phyloP scores from a whole-genome alignment of 2,888 invertebrate species.

The Dicyrtoma fusca region DNA sequence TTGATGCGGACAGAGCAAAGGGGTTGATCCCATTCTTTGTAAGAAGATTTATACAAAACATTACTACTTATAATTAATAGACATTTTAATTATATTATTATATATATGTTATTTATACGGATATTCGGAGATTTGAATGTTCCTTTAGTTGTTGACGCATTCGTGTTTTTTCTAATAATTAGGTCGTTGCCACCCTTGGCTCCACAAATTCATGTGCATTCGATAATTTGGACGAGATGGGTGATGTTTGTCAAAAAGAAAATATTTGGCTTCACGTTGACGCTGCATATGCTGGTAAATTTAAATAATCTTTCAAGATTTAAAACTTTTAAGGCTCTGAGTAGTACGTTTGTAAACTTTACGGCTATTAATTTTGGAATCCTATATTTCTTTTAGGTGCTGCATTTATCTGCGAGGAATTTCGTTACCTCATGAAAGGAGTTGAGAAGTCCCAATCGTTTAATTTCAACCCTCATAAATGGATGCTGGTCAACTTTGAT shows the following conservation, averaged over 20 bases:
- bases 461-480: slow-evolving; percentile 99
- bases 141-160: not conserved
- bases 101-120: not conserved
- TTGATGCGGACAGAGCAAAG: slow-evolving; percentile 79
- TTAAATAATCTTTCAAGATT: no score
- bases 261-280: slow-evolving; percentile 93
- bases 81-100: not conserved
- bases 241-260: slow-evolving; percentile 78
- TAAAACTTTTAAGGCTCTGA: no score
- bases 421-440: slow-evolving; percentile 84
- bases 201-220: slow-evolving; percentile 97
- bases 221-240: slow-evolving; percentile 85
- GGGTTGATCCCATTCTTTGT: slow-evolving; percentile 97
- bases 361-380: no score
- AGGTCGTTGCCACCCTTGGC: slow-evolving; percentile 87
- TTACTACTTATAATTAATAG: not conserved
- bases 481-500: slow-evolving; percentile 98
- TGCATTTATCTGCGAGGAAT: slow-evolving; percentile 96
- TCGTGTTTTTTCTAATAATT: slow-evolving; percentile 36
- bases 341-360: no score
- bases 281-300: slow-evolving; percentile 87
- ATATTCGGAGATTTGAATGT: not conserved
- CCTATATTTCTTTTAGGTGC: slow-evolving; percentile 64
- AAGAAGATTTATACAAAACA: slow-evolving; percentile 64
- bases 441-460: slow-evolving; percentile 91